Percentiles rank a stretch among this genome's conserved stretches.
phyloP scores from a whole-genome alignment of 30 jellyfish, hydroid and myxozoan genomes.

The Chrysaora quinquecirrha region DNA sequence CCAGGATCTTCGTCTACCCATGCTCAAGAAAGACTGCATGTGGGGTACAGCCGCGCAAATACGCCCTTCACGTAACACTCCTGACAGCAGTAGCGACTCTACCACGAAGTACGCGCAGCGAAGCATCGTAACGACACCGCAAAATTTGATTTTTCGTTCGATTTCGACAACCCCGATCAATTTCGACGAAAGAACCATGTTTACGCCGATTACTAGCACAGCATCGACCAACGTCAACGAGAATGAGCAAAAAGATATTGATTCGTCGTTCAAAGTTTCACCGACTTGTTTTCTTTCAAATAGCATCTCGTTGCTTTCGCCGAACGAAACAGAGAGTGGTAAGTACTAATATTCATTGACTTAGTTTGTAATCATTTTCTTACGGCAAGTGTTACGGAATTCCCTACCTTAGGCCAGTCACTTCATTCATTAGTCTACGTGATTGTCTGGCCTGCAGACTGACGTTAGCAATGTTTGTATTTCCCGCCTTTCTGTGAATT shows the following conservation, averaged over 20 bases:
- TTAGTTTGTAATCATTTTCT: too few relatives aligned
- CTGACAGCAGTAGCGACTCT: too few relatives aligned
- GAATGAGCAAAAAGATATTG: constrained; percentile 28
- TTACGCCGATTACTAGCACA: constrained; percentile 48
- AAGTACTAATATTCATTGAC: too few relatives aligned
- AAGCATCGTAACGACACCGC: constrained; percentile 72
- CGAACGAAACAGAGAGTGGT: constrained; percentile 91
- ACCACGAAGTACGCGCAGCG: constrained; percentile 44
- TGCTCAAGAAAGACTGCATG: constrained; percentile 74
- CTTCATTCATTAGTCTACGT: neutral
- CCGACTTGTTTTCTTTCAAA: constrained; percentile 7
- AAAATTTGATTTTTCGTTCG: constrained; percentile 60
- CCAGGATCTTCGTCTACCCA: constrained; percentile 47
- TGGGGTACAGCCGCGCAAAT: constrained; percentile 71
- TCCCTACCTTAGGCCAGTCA: neutral
- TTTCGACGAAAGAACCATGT: constrained; percentile 33
- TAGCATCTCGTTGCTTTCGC: constrained; percentile 54
- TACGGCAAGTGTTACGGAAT: neutral
- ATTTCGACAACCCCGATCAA: constrained; percentile 56
- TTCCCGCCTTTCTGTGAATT: too few relatives aligned
- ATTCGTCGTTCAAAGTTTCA: constrained; percentile 40
- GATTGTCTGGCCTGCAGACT: neutral
- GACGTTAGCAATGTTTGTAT: neutral
- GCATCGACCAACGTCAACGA: constrained; percentile 49
- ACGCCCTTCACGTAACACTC: constrained; percentile 57